phyloP scores from a whole-genome alignment of 2,888 invertebrate genomes.

The Melinaea menophilus region DNA sequence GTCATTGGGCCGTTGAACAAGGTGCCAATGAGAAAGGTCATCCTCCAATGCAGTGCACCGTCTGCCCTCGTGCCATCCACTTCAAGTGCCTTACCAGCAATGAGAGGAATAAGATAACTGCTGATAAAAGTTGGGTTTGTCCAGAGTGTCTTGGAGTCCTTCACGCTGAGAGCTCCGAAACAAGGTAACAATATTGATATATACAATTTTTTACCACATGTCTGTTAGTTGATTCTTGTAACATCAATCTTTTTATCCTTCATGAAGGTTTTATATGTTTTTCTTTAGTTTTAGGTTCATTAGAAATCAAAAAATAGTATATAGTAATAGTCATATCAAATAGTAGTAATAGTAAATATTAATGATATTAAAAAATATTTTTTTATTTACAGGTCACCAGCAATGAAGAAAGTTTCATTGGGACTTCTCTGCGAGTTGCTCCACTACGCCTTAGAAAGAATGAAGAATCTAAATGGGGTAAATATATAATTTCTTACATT shows the following conservation, averaged over 20 bases:
- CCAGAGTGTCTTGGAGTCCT: conserved; percentile 89
- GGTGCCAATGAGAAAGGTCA: conserved; percentile 58
- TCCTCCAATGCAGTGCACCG: conserved; percentile 81
- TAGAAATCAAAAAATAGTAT: too few species aligned
- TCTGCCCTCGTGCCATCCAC: conserved; percentile 92
- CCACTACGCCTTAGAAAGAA: conserved; percentile 86
- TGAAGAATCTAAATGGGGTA: conserved; percentile 90
- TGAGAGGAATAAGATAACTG: conserved; percentile 63
- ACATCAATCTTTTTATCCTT: too few species aligned
- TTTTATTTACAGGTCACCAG: conserved; percentile 74
- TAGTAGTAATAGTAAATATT: too few species aligned
- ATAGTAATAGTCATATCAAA: too few species aligned
- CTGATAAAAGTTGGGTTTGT: conserved; percentile 84
- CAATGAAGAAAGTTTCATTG: conserved; percentile 84
- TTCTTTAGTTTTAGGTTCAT: too few species aligned
- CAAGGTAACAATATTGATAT: conserved; percentile 71
- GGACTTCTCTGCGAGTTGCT: conserved; percentile 88
- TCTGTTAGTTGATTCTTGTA: neutral
- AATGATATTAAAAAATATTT: too few species aligned
- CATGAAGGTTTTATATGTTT: too few species aligned
- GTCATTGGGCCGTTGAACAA: conserved; percentile 84
- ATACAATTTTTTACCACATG: neutral
- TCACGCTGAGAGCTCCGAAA: conserved; percentile 84
- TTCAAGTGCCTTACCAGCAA: conserved; percentile 82
- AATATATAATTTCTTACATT: conserved; percentile 15